A percentile compares a stretch with the other conserved stretches of the same genome.
These are phyloP conservation scores for Disparrhopalites patrizii DNA, from an alignment of 2,888 invertebrate species.

Conservation along the genomic window DNA sequence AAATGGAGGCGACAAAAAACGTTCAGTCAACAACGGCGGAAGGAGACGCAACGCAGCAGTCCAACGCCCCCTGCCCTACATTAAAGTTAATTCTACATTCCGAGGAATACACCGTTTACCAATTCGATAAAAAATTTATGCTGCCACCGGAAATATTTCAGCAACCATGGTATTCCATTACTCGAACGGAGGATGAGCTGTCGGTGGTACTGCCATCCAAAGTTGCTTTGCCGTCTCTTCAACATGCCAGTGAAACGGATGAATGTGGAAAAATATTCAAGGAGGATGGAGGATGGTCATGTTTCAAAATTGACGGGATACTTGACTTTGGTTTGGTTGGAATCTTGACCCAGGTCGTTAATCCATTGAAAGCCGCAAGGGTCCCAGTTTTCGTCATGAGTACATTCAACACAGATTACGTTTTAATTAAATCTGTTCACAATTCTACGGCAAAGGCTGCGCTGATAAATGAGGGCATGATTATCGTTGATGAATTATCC, in stretches of 20 bases:
- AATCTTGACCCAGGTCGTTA: conserved; percentile 33
- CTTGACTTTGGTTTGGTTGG: conserved; percentile 43
- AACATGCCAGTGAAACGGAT: no score
- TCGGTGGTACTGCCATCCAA: conserved; percentile 1
- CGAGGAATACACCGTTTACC: conserved; percentile 4
- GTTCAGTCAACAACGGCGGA: no score
- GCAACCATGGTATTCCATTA: conserved; percentile 13
- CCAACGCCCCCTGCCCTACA: no score
- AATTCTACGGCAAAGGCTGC: conserved; percentile 25
- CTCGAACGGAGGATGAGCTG: conserved; percentile 4
- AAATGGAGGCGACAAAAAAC: no score
- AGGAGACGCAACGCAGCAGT: no score
- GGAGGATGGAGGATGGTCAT: conserved; percentile 30
- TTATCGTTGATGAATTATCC: no score
- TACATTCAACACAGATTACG: conserved; percentile 45
- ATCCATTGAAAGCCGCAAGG: conserved; percentile 33
- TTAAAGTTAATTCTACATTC: no score
- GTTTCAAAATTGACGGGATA: conserved; percentile 38
- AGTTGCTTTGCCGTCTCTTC: no score
- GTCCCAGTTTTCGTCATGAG: conserved; percentile 42
- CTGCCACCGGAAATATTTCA: not conserved
- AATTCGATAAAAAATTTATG: not conserved
- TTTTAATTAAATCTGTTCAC: conserved; percentile 34
- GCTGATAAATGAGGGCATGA: not conserved
- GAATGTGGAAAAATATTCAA: no score